A percentile compares a stretch with the other conserved stretches of the same genome.
Conservation (phyloP, 2,113 vertebrate genomes). For the Hippocampus comes region DNA sequence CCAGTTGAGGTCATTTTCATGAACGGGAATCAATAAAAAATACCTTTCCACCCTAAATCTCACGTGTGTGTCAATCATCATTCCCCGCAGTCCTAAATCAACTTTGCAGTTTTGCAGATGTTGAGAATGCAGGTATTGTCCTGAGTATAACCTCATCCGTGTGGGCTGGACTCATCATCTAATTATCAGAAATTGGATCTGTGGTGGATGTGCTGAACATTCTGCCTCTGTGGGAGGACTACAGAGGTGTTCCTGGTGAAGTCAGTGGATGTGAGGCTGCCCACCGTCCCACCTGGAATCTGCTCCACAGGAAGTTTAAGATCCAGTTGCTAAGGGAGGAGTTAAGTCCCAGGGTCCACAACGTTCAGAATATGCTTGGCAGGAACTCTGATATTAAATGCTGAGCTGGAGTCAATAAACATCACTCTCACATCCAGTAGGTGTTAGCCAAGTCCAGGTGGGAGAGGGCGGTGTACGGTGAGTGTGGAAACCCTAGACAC, state of each 20-base stretch:
- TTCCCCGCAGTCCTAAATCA: background rate
- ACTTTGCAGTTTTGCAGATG: background rate
- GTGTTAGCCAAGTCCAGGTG: slow-evolving; percentile 12
- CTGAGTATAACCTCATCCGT: background rate
- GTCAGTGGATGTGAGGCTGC: background rate
- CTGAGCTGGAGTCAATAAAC: slow-evolving; percentile 9
- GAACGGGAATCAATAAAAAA: background rate
- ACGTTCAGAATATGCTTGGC: slow-evolving; percentile 5
- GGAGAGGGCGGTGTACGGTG: slow-evolving; percentile 2
- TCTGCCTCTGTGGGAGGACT: background rate
- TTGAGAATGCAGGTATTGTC: background rate
- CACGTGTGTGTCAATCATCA: background rate
- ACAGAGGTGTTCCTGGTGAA: background rate
- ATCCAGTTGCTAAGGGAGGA: slow-evolving; percentile 8
- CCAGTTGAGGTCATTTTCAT: background rate
- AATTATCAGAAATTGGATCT: background rate
- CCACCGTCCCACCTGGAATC: slow-evolving; percentile 7
- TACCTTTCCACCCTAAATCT: background rate
- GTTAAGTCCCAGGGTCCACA: background rate
- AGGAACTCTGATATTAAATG: slow-evolving; percentile 10
- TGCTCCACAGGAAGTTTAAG: background rate
- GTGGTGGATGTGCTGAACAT: background rate
- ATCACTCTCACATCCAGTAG: slow-evolving; percentile 9
- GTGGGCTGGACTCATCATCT: background rate
- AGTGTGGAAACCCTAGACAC: slow-evolving; percentile 3